Percentiles rank a stretch among this genome's conserved stretches.
Conservation (phyloP, 2,797 vertebrate species). For the Acanthiza pusilla region DNA sequence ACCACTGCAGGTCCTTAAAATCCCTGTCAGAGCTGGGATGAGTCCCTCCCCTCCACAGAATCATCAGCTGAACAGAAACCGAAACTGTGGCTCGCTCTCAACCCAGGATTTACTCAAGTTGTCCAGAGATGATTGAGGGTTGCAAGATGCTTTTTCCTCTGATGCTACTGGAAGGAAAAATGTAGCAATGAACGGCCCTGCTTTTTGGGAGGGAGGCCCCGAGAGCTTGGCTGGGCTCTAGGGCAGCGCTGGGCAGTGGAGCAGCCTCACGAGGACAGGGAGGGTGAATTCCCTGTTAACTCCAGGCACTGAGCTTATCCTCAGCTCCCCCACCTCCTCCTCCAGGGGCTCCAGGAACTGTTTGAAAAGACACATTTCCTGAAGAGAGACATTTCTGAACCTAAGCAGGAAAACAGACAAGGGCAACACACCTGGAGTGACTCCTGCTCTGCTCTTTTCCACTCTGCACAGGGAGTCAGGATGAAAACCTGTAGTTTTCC, state of each 20-base stretch:
- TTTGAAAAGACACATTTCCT: neutral
- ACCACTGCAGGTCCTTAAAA: neutral
- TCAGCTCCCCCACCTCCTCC: neutral
- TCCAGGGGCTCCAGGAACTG: neutral
- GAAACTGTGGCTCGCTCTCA: neutral
- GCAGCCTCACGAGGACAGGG: neutral
- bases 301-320: neutral
- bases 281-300: neutral
- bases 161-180: neutral
- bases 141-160: neutral
- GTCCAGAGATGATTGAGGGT: fast-evolving
- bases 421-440: neutral
- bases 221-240: neutral
- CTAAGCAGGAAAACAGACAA: neutral
- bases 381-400: neutral
- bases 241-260: neutral
- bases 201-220: neutral
- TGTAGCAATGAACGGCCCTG: neutral
- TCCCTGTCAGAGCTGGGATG: neutral
- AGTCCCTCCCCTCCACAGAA: neutral
- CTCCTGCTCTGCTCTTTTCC: neutral
- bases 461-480: neutral
- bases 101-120: neutral
- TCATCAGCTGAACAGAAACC: neutral
- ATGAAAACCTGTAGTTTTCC: neutral